These are phyloP conservation scores for Dasypus novemcinctus DNA, from an alignment of 2,113 vertebrate species.

Conservation along the genomic window DNA sequence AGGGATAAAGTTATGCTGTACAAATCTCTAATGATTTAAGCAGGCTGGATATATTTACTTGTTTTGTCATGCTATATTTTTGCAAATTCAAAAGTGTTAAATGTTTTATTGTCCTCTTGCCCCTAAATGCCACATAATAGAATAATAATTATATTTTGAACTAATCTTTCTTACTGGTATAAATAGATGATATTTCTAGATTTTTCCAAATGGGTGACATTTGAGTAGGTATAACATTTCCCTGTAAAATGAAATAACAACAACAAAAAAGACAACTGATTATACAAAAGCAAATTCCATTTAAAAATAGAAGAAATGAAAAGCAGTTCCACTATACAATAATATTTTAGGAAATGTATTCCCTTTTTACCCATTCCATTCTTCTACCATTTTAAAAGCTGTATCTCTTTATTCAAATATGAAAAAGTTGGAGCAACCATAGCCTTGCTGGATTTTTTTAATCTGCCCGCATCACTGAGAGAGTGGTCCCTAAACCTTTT, in stretches of 20 bases:
- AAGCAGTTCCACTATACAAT: neutral
- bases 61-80: neutral
- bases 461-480: neutral
- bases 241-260: neutral
- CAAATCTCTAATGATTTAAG: neutral
- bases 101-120: neutral
- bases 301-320: neutral
- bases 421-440: neutral
- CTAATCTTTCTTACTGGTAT: neutral
- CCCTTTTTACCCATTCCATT: neutral
- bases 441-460: neutral
- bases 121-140: neutral
- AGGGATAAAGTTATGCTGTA: neutral
- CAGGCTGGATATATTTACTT: neutral
- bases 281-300: neutral
- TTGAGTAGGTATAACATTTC: conserved; percentile 51
- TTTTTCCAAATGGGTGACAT: conserved; percentile 39
- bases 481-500: neutral
- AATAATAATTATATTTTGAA: conserved; percentile 15
- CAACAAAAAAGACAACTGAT: neutral
- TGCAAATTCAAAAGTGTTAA: neutral
- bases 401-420: neutral
- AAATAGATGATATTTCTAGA: neutral
- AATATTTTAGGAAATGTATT: neutral
- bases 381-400: neutral